Percentiles rank a stretch among this genome's conserved stretches.
Evolutionary conservation across 2,888 invertebrate genomes (phyloP).

Genomic region (Ametastegia equiseti): DNA sequence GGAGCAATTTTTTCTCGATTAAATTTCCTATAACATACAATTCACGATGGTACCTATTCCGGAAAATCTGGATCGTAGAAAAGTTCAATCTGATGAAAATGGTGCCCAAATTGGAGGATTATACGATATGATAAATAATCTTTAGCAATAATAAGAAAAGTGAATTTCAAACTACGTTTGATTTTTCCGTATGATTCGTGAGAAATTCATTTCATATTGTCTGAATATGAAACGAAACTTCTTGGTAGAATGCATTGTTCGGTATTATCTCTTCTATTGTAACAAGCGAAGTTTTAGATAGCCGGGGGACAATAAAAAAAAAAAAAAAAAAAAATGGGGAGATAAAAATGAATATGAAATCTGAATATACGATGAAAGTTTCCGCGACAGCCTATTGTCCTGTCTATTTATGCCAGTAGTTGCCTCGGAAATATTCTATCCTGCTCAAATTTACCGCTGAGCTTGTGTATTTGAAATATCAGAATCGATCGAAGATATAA

Average conservation of each 20-base stretch:
- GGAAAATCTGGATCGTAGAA: too few relatives aligned
- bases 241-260: neutral
- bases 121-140: too few relatives aligned
- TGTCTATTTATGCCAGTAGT: neutral
- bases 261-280: neutral
- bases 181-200: neutral
- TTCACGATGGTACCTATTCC: too few relatives aligned
- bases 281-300: neutral
- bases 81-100: too few relatives aligned
- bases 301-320: neutral
- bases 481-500: neutral
- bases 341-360: neutral
- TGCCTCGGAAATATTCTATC: neutral
- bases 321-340: neutral
- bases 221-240: neutral
- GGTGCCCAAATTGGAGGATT: too few relatives aligned
- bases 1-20: too few relatives aligned
- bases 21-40: too few relatives aligned
- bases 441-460: neutral
- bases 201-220: neutral
- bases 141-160: too few relatives aligned
- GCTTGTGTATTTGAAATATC: neutral
- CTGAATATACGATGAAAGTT: constrained; percentile 19
- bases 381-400: neutral
- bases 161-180: neutral